These are phyloP conservation scores for Centropristis striata DNA, from an alignment of 2,113 vertebrate genomes.

Conservation along the genomic window DNA sequence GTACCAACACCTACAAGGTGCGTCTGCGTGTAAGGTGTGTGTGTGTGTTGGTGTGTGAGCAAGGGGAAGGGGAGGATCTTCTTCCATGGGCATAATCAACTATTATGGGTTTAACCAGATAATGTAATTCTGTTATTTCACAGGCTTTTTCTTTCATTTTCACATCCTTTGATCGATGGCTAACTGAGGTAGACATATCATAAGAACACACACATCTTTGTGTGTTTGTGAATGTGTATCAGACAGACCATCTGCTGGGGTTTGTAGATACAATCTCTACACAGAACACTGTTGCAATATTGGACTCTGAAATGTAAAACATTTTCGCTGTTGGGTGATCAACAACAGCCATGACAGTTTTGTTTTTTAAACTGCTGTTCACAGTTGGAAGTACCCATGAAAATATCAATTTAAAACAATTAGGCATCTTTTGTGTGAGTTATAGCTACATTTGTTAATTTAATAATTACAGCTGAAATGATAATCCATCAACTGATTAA, in stretches of 20 bases:
- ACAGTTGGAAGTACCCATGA: background rate
- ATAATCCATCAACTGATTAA: background rate
- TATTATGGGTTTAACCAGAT: constrained; percentile 40
- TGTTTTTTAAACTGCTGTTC: background rate
- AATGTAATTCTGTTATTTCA: constrained; percentile 37
- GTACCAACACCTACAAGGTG: constrained; percentile 61
- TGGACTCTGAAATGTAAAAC: background rate
- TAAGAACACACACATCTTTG: background rate
- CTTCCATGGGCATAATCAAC: constrained; percentile 17
- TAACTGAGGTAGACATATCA: background rate
- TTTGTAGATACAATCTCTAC: constrained; percentile 26
- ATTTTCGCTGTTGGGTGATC: background rate
- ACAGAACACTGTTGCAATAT: constrained; percentile 16
- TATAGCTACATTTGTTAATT: background rate
- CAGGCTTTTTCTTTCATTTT: constrained; percentile 17
- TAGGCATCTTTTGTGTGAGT: background rate
- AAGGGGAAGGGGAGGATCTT: background rate
- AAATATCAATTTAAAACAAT: background rate
- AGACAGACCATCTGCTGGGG: constrained; percentile 15
- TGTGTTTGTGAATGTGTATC: background rate
- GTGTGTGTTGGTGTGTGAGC: constrained; percentile 22
- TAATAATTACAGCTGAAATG: background rate
- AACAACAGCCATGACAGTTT: too few relatives aligned
- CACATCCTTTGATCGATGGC: background rate
- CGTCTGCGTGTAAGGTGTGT: constrained; percentile 51